phyloP scores from a whole-genome alignment of 92 coral and sea anemone species.

The Micromussa lordhowensis region DNA sequence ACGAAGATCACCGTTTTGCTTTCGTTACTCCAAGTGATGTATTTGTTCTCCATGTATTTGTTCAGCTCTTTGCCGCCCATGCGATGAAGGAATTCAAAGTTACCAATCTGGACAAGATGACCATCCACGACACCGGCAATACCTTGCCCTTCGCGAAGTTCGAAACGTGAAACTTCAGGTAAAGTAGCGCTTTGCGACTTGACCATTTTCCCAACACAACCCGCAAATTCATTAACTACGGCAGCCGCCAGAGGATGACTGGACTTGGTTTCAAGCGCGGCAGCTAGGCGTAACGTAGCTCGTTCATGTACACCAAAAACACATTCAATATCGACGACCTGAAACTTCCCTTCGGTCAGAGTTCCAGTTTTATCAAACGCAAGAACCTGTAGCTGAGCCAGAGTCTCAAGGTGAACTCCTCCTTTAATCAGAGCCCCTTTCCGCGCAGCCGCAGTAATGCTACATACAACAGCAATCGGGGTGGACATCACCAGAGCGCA shows the following conservation, averaged over 20 bases:
- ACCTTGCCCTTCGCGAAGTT: conserved; percentile 94
- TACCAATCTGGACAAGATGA: conserved; percentile 82
- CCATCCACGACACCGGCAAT: conserved; percentile 88
- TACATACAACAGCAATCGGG: conserved; percentile 96
- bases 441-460: conserved; percentile 96
- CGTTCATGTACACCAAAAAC: conserved; percentile 79
- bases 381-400: conserved; percentile 76
- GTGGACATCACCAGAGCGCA: conserved; percentile 99
- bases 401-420: conserved; percentile 88
- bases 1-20: conserved; percentile 97
- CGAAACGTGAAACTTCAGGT: conserved; percentile 87
- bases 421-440: conserved; percentile 95
- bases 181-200: conserved; percentile 57
- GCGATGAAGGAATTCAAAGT: conserved; percentile 69
- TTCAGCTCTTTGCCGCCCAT: conserved; percentile 52
- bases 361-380: conserved; percentile 99
- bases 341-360: conserved; percentile 94
- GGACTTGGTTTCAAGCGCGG: conserved; percentile 96
- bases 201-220: conserved; percentile 91
- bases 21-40: conserved; percentile 78
- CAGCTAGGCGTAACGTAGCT: conserved; percentile 87
- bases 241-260: conserved; percentile 98
- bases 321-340: conserved; percentile 83
- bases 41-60: conserved; percentile 67
- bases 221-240: conserved; percentile 90